Conservation (phyloP, 2,888 invertebrate species). For the Torymus texanus region DNA sequence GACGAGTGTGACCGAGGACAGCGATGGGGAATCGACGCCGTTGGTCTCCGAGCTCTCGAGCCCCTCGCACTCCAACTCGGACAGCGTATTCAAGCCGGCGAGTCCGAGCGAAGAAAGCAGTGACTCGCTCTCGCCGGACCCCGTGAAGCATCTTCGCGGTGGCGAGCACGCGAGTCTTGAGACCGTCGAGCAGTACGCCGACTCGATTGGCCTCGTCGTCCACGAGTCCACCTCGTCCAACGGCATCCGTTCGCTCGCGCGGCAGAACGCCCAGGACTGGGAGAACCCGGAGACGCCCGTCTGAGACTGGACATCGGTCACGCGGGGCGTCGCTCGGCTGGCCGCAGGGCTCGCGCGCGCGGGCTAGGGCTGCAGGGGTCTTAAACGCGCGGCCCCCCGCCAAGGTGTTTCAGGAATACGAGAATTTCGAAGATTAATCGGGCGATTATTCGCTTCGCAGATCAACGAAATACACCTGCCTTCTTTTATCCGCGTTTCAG, state of each 20-base stretch:
- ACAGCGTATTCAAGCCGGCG: constrained; percentile 65
- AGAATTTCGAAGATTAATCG: no score
- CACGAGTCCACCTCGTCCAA: constrained; percentile 59
- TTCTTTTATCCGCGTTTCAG: no score
- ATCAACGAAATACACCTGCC: no score
- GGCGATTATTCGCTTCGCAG: no score
- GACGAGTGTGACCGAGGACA: constrained; percentile 64
- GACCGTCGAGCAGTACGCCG: constrained; percentile 58
- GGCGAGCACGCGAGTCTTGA: constrained; percentile 22
- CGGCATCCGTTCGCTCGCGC: constrained; percentile 57
- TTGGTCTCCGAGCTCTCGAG: constrained; percentile 78
- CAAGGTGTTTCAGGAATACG: no score
- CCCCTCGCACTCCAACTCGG: constrained; percentile 61
- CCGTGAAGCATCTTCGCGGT: constrained; percentile 57
- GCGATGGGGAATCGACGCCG: constrained; percentile 84
- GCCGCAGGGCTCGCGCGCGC: no score
- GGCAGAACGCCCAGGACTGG: constrained; percentile 68
- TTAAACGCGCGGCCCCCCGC: no score
- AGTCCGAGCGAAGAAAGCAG: constrained; percentile 60
- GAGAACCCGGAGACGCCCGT: constrained; percentile 72
- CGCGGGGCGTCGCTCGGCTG: no score
- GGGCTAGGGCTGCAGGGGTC: no score
- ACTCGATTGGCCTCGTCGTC: constrained; percentile 63
- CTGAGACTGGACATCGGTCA: constrained; percentile 55
- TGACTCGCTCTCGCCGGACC: constrained; percentile 59